Conservation (phyloP, 2,797 vertebrate species). For the Eulemur coronatus region DNA sequence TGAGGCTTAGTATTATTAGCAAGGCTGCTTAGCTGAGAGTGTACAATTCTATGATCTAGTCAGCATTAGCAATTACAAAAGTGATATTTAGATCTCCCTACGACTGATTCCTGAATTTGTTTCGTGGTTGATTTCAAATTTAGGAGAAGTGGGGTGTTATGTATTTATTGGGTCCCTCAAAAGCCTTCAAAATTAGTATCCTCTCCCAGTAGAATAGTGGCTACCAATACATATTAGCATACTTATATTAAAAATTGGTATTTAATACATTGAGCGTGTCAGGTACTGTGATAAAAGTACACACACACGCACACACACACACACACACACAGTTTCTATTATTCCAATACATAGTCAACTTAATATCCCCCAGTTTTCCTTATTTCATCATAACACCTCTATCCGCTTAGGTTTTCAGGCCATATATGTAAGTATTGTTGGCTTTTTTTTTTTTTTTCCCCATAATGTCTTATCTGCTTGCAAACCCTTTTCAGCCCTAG, state of each 20-base stretch:
- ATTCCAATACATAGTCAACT: not conserved
- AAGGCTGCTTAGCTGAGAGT: not conserved
- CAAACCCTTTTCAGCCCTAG: not conserved
- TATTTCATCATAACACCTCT: not conserved
- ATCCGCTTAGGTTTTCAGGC: not conserved
- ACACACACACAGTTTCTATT: not conserved
- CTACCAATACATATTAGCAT: not conserved
- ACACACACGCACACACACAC: not conserved
- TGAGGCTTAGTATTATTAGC: not conserved
- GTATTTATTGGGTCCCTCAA: not conserved
- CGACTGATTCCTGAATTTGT: not conserved
- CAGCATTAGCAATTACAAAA: not conserved
- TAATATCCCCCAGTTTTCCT: not conserved
- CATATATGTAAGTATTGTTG: not conserved
- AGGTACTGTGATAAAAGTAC: not conserved
- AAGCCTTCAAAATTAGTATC: not conserved
- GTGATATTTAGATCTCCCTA: not conserved
- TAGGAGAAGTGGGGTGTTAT: not conserved
- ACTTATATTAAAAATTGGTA: not conserved
- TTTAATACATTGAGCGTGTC: not conserved
- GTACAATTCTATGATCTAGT: not conserved
- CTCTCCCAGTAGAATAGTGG: not conserved
- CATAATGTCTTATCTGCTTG: not conserved
- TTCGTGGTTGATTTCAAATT: constrained; percentile 13
- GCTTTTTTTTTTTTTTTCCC: not conserved